phyloP scores from a whole-genome alignment of 2,888 invertebrate genomes.

The Ectemnius lituratus region DNA sequence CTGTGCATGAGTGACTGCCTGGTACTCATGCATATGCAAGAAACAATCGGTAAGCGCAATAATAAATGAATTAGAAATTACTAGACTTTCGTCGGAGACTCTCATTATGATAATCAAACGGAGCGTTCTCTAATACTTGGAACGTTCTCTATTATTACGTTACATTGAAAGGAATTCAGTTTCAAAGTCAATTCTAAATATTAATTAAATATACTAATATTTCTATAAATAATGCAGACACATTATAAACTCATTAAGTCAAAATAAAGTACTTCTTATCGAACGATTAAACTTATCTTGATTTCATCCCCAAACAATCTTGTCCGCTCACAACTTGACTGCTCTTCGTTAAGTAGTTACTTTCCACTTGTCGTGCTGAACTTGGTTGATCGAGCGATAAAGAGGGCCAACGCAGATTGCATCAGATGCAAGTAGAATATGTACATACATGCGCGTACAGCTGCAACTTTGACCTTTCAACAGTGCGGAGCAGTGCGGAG shows the following conservation, averaged over 20 bases:
- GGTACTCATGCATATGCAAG: background rate
- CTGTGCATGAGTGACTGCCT: background rate
- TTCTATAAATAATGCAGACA: no score
- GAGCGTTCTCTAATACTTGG: no score
- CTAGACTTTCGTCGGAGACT: background rate
- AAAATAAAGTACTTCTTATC: background rate
- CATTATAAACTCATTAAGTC: no score
- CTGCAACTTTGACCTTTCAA: slow-evolving; percentile 32
- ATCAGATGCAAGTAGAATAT: background rate
- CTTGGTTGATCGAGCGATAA: no score
- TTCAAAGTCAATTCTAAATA: no score
- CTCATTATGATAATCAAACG: no score
- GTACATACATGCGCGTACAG: slow-evolving; percentile 17
- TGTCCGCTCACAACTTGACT: no score
- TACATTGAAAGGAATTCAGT: no score
- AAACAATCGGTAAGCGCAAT: background rate
- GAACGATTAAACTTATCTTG: background rate
- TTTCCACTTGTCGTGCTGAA: no score
- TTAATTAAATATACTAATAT: no score
- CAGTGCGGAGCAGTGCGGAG: slow-evolving; percentile 12
- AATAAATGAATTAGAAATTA: slow-evolving; percentile 5
- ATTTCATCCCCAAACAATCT: background rate
- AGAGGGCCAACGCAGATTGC: background rate
- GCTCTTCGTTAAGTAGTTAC: no score
- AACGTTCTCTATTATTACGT: no score